Evolutionary conservation across 2,113 vertebrate genomes (phyloP).

Genomic region (Bos indicus): DNA sequence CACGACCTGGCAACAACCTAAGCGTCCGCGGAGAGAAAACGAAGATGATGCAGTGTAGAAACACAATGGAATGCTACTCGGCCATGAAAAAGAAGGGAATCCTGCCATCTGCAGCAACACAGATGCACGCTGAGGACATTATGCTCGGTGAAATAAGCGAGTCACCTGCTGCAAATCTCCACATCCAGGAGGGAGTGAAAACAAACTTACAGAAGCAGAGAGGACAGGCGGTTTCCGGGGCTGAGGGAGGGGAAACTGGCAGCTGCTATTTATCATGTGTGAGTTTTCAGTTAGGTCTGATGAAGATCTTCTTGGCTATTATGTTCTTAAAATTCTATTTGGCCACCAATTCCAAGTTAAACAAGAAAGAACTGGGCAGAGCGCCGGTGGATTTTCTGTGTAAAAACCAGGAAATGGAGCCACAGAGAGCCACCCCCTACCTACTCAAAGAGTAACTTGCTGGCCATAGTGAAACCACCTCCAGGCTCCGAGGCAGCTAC

Average conservation of each 20-base stretch:
- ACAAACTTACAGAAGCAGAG: neutral
- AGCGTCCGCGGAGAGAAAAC: rapidly evolving
- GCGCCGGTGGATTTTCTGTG: neutral
- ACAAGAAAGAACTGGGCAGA: neutral
- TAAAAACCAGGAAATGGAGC: neutral
- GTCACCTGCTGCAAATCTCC: rapidly evolving
- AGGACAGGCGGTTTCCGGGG: neutral
- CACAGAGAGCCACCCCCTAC: neutral
- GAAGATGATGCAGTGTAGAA: rapidly evolving
- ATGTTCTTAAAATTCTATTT: neutral
- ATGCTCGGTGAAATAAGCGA: rapidly evolving
- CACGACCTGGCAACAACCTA: neutral
- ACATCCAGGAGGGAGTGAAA: neutral
- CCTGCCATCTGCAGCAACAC: neutral
- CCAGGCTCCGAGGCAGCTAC: neutral
- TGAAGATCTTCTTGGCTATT: neutral
- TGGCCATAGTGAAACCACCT: too few relatives aligned
- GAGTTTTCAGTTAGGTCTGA: neutral
- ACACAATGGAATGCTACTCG: rapidly evolving
- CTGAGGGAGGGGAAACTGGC: neutral
- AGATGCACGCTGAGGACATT: rapidly evolving
- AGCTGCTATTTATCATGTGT: neutral
- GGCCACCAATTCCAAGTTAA: neutral
- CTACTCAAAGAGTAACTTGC: neutral
- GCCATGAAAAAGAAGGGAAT: rapidly evolving